Evolutionary conservation across 30 jellyfish, hydroid and myxozoan species (phyloP).

Genomic region (Hydractinia echinata): DNA sequence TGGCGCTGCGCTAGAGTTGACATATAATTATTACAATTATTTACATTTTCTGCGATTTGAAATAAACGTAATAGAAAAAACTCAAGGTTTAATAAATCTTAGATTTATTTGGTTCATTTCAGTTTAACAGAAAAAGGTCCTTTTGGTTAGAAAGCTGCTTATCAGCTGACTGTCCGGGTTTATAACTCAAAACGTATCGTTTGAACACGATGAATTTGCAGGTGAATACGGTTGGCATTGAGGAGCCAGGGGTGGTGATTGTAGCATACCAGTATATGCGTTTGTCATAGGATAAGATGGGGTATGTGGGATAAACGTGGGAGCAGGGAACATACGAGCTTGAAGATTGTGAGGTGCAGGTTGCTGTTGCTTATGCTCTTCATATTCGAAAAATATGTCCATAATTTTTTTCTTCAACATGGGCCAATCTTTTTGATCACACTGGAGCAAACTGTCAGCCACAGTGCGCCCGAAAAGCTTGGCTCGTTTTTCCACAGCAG

Average conservation of each 20-base stretch:
- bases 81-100: too few relatives aligned
- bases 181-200: background rate
- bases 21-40: too few relatives aligned
- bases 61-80: too few relatives aligned
- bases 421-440: conserved; percentile 2
- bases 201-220: background rate
- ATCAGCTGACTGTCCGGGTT: too few relatives aligned
- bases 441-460: conserved; percentile 14
- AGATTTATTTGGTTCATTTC: too few relatives aligned
- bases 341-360: background rate
- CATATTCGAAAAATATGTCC: conserved; percentile 16
- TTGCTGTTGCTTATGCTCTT: background rate
- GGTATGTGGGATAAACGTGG: background rate
- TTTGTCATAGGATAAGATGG: background rate
- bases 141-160: too few relatives aligned
- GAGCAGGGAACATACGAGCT: too few relatives aligned
- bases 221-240: background rate
- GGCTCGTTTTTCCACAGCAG: background rate
- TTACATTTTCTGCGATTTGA: too few relatives aligned
- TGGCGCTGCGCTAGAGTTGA: conserved; percentile 22
- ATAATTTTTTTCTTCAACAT: conserved; percentile 2
- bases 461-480: background rate
- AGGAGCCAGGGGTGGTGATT: conserved; percentile 2
- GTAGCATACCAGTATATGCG: background rate
- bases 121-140: too few relatives aligned